Percentiles rank a stretch among this genome's conserved stretches.
Evolutionary conservation across 2,888 invertebrate genomes (phyloP).

Genomic region (Eupeodes latifasciatus): DNA sequence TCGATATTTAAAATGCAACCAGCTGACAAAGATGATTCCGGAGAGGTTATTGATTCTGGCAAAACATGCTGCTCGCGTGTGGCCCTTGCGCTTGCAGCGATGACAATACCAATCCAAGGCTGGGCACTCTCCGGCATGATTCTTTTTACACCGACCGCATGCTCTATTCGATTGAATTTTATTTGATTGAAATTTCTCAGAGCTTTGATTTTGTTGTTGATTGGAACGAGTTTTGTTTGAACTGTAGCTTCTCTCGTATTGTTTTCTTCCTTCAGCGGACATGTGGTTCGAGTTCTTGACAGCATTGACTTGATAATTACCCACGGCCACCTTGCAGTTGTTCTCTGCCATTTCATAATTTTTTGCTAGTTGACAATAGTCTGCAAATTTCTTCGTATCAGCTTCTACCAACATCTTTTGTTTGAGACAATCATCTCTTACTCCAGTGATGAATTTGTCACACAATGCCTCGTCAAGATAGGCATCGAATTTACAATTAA

Average conservation of each 20-base stretch:
- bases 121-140: neutral
- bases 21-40: neutral
- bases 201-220: conserved; percentile 2
- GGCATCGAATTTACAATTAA: conserved; percentile 3
- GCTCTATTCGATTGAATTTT: neutral
- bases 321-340: neutral
- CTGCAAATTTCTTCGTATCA: conserved; percentile 9
- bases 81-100: no score
- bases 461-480: neutral
- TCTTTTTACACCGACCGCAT: conserved; percentile 1
- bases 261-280: neutral
- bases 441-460: conserved; percentile 8
- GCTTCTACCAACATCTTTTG: conserved; percentile 1
- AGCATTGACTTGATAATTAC: neutral
- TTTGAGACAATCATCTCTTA: conserved; percentile 5
- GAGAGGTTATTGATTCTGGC: neutral
- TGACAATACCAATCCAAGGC: neutral
- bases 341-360: conserved; percentile 19
- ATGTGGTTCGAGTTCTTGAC: neutral
- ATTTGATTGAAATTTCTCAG: neutral
- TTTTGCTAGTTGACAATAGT: conserved; percentile 4
- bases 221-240: neutral
- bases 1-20: neutral
- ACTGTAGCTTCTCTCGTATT: neutral
- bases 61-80: neutral